Evolutionary conservation across 1,140 invertebrate species (phyloP).

Genomic region (Drosophila parvula): DNA sequence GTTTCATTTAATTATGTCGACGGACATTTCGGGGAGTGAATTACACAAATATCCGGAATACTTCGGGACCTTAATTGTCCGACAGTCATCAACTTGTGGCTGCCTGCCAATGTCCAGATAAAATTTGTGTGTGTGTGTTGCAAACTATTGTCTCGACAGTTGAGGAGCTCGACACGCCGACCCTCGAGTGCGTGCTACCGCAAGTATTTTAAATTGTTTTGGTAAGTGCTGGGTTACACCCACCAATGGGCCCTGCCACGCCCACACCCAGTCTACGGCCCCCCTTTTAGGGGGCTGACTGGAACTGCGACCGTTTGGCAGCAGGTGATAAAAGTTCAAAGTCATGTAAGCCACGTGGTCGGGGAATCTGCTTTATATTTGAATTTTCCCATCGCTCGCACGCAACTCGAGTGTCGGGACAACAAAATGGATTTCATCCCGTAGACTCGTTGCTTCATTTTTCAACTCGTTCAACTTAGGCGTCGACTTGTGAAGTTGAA

Average conservation of each 20-base stretch:
- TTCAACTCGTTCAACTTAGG: slow-evolving; percentile 45
- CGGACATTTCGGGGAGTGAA: slow-evolving; percentile 35
- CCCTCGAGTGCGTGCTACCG: slow-evolving; percentile 46
- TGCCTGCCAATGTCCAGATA: slow-evolving; percentile 51
- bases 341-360: slow-evolving; percentile 60
- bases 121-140: slow-evolving; percentile 15
- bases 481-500: slow-evolving; percentile 40
- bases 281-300: slow-evolving; percentile 2
- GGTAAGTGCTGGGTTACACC: slow-evolving; percentile 55
- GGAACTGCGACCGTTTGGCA: slow-evolving; percentile 12
- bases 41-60: slow-evolving; percentile 39
- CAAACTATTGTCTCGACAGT: slow-evolving; percentile 28
- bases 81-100: slow-evolving; percentile 27
- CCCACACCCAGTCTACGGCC: neutral
- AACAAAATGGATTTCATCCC: slow-evolving; percentile 53
- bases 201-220: slow-evolving; percentile 65
- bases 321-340: slow-evolving; percentile 73
- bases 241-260: neutral
- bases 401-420: slow-evolving; percentile 36
- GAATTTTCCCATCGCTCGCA: slow-evolving; percentile 26
- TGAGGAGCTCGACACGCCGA: slow-evolving; percentile 2
- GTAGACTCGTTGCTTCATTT: slow-evolving; percentile 35
- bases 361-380: slow-evolving; percentile 48
- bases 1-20: slow-evolving; percentile 45
- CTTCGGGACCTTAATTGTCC: slow-evolving; percentile 38